A percentile compares a stretch with the other conserved stretches of the same genome.
phyloP scores from a whole-genome alignment of 2,797 vertebrate genomes.

The Eremophila alpestris region DNA sequence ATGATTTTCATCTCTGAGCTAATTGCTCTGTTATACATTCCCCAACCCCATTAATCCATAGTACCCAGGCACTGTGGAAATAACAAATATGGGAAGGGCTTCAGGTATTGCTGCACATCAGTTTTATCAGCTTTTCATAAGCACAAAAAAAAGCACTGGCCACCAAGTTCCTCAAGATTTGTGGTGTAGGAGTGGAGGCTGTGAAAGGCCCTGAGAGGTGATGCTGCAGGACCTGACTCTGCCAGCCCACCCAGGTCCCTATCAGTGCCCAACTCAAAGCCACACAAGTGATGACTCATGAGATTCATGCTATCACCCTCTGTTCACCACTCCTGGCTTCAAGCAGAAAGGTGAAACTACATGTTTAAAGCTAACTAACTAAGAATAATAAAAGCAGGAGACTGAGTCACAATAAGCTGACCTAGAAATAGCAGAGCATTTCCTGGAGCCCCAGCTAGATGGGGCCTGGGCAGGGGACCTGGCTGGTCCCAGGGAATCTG shows the following conservation, averaged over 20 bases:
- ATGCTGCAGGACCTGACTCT: neutral
- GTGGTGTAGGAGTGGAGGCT: neutral
- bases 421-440: neutral
- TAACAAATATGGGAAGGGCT: neutral
- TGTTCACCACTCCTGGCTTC: neutral
- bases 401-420: neutral
- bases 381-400: neutral
- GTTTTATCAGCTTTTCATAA: neutral
- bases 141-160: neutral
- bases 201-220: neutral
- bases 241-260: neutral
- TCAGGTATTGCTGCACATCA: neutral
- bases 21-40: neutral
- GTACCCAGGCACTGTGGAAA: neutral
- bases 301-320: neutral
- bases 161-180: neutral
- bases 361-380: neutral
- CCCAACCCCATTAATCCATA: neutral
- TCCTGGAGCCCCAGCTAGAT: neutral
- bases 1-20: constrained; percentile 12
- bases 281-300: neutral
- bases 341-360: neutral
- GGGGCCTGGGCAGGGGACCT: neutral
- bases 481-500: neutral
- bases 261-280: neutral